Evolutionary conservation across 2,797 vertebrate genomes (phyloP), one percentile per base, ranked within the genome.

Genomic region (Masticophis lateralis): DNA sequence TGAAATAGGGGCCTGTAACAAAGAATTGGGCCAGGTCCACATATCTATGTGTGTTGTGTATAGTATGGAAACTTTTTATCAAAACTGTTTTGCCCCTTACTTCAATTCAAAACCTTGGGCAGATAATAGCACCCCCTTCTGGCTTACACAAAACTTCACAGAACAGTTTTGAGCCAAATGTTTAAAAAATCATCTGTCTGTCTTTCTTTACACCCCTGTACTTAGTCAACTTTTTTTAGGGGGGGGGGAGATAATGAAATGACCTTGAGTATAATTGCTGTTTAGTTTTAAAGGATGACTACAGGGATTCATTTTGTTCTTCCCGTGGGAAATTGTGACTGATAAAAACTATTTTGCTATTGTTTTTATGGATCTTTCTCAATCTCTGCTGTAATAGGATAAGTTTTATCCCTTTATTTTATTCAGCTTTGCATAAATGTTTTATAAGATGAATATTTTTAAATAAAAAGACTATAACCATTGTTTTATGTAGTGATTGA

Each of bases 71-170:
- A 90, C 2, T 91, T 74, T 66, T 90, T 74, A 93, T 90, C 93
- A 90, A 92, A n/a, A 92, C 92, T 92, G 93, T 88, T 47, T 8
- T 2, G 56, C 53, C 25, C 87, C 61, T 61, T 53, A 25, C 47
- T 51, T 93, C 94, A 79, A 47, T 10, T 83, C 90, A 93, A 61
- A 37, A 27, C 90, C 61, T 93, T 74, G 10, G 87, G 88, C 94
- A 88, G 66, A 89, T 89, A 94, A 11, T 89, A 96, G 95, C 94
- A 96, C 96, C 95, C 94, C 69, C 95, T 97, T 93, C 94, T 93
- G 96, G 94, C 61, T 95, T 96, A 11, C 0, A 86, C 91, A 32
- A 91, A 92, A 90, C 22, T 86, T 37, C 8, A 59, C 60, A 9
- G 88, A 4, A 87, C 88, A 69, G 74, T 91, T 94, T 90, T 0